A percentile compares a stretch with the other conserved stretches of the same genome.
These are phyloP conservation scores for Hydrochoerus hydrochaeris DNA, from an alignment of 2,113 vertebrate genomes.

Conservation along the genomic window DNA sequence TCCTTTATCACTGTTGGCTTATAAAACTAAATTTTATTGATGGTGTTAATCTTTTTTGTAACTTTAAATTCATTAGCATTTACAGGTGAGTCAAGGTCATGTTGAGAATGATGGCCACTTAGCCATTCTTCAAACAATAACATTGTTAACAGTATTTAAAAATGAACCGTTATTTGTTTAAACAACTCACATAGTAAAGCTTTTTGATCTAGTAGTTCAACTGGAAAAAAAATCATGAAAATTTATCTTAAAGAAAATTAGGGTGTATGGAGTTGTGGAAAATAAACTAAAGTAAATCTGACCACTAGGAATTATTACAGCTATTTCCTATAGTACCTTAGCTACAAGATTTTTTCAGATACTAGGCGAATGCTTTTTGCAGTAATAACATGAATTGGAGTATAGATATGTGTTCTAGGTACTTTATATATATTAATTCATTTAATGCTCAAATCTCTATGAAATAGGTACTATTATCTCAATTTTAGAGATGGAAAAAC, in stretches of 20 bases:
- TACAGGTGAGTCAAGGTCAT: not conserved
- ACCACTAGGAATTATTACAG: slow-evolving; percentile 36
- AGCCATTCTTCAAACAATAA: slow-evolving; percentile 2
- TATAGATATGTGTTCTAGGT: slow-evolving; percentile 30
- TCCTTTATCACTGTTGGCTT: slow-evolving; percentile 20
- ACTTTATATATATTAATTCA: slow-evolving; percentile 66
- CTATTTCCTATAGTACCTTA: slow-evolving; percentile 31
- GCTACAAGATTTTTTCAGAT: slow-evolving; percentile 31
- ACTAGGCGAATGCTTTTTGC: slow-evolving; percentile 51
- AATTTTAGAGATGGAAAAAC: slow-evolving; percentile 62
- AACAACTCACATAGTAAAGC: not conserved
- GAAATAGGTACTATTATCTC: slow-evolving; percentile 65
- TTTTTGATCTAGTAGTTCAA: not conserved
- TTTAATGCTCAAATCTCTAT: slow-evolving; percentile 52
- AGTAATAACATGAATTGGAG: slow-evolving; percentile 60
- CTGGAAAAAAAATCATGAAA: slow-evolving; percentile 18
- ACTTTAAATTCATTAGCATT: slow-evolving; percentile 19
- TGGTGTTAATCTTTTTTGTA: not conserved
- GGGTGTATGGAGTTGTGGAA: not conserved
- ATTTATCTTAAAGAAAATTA: slow-evolving; percentile 43
- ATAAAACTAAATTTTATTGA: slow-evolving; percentile 7
- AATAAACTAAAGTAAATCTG: slow-evolving; percentile 56
- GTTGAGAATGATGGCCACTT: not conserved
- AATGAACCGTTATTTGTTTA: not conserved
- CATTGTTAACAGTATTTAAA: slow-evolving; percentile 13